A percentile compares a stretch with the other conserved stretches of the same genome.
These are phyloP conservation scores for Lasaia peninsularis DNA, from an alignment of 1,140 invertebrate genomes.

Conservation along the genomic window DNA sequence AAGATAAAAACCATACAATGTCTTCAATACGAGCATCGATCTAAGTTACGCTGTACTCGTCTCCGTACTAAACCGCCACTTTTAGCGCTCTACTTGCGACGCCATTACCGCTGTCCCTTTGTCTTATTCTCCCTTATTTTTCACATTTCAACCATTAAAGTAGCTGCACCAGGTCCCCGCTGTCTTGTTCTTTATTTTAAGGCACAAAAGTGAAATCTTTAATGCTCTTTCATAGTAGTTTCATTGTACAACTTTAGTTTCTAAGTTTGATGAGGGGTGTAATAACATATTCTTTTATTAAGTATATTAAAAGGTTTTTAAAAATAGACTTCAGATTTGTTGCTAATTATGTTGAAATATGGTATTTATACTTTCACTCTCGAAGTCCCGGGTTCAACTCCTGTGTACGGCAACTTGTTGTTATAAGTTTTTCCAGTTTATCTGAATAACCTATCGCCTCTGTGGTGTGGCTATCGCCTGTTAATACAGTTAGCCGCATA, in stretches of 20 bases:
- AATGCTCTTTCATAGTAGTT: constrained; percentile 11
- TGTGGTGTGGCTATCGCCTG: too few species aligned
- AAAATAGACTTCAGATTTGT: too few species aligned
- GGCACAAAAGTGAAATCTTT: constrained; percentile 11
- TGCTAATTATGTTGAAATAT: too few species aligned
- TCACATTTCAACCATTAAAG: constrained; percentile 15
- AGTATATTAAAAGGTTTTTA: too few species aligned
- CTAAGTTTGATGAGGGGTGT: too few species aligned
- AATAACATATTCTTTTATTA: too few species aligned
- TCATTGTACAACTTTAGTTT: not conserved
- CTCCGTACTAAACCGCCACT: not conserved
- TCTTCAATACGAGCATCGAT: not conserved
- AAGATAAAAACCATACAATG: not conserved
- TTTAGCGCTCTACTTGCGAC: constrained; percentile 1
- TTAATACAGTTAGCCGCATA: too few species aligned
- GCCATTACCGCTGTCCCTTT: constrained; percentile 1
- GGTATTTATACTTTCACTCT: too few species aligned
- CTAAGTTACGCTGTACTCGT: not conserved
- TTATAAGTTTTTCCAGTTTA: too few species aligned
- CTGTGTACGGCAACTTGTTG: too few species aligned
- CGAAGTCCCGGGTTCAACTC: too few species aligned
- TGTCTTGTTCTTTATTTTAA: constrained; percentile 14
- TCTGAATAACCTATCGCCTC: too few species aligned
- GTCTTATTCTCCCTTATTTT: constrained; percentile 12
- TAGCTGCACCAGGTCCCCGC: not conserved